A percentile compares a stretch with the other conserved stretches of the same genome.
These are phyloP conservation scores for Lasioglossum malachurum DNA, from an alignment of 2,888 invertebrate species.

Conservation along the genomic window DNA sequence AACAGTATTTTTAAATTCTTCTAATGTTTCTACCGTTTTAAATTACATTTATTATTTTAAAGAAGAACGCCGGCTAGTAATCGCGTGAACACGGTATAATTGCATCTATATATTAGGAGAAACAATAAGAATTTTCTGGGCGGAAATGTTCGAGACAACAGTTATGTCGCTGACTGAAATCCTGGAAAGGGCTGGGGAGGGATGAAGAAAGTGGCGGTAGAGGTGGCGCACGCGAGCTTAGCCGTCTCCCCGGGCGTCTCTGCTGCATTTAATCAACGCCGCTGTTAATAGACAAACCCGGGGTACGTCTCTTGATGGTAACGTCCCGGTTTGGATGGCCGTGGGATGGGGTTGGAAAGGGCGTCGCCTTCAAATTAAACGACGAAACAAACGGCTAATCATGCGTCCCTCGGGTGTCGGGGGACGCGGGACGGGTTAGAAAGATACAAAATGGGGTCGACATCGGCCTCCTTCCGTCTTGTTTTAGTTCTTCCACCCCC, in stretches of 20 bases:
- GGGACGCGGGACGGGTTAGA: slow-evolving; percentile 38
- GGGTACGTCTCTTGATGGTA: slow-evolving; percentile 79
- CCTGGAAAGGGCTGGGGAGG: background rate
- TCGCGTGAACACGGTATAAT: background rate
- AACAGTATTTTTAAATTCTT: no score
- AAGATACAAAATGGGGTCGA: slow-evolving; percentile 64
- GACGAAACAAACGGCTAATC: slow-evolving; percentile 83
- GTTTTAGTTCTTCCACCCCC: slow-evolving; percentile 23
- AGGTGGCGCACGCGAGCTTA: slow-evolving; percentile 73
- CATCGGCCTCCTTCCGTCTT: slow-evolving; percentile 42
- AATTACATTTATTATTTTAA: background rate
- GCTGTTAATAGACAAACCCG: slow-evolving; percentile 83
- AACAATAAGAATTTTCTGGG: background rate
- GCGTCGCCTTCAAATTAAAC: slow-evolving; percentile 80
- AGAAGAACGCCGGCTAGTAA: background rate
- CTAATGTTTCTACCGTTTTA: no score
- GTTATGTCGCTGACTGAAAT: background rate
- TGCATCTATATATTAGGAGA: background rate
- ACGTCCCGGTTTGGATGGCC: slow-evolving; percentile 39
- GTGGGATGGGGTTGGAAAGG: slow-evolving; percentile 62
- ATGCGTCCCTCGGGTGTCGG: slow-evolving; percentile 75
- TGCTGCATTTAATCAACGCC: slow-evolving; percentile 82
- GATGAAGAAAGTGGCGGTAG: background rate
- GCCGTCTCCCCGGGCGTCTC: slow-evolving; percentile 71
- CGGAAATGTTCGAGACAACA: background rate